Evolutionary conservation across 2,797 vertebrate genomes (phyloP), one percentile per base, ranked within the genome.

Genomic region (Hyperoplus lanceolatus): DNA sequence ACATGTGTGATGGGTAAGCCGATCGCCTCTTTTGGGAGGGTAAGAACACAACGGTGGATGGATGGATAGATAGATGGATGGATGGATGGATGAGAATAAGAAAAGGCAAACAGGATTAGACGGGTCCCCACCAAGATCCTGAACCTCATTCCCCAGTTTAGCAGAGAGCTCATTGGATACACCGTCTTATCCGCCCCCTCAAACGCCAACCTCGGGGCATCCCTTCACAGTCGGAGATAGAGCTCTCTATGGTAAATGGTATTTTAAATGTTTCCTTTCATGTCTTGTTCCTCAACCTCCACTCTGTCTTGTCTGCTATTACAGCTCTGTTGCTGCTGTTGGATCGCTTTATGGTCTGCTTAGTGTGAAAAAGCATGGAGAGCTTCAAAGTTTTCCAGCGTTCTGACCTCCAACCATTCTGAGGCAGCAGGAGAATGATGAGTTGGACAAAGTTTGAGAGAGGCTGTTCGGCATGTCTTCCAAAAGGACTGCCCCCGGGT

Each of bases 121-220:
- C 8, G 29, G 63, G 82, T 45, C 49, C 65, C 54, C 45, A 71
- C 42, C 68, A 66, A 48, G 42, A 84, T 71, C 66, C 71, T 77
- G 62, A 79, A 80, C 72, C 64, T 75, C 69, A 63, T 69, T 75
- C 59, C 76, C 15, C 73, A 79, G 77, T 86, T 87, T 75, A 74
- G 76, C 73, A 60, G 18, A 69, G 75, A 85, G 82, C 84, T 73
- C 79, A 86, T 82, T 86, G 87, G 86, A 87, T 78, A 84, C 80
- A 81, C 67, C 48, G 49, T 85, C 83, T 87, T 87, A 90, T 89
- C 85, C 66, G 18, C 63, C 68, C 15, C 73, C 82, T 77, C 62
- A 71, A 77, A 73, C 71, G 18, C 65, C 39, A 63, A 83, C 83
- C 80, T 69, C 21, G 1, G 75, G 83, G 79, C 74, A 82, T 77